Evolutionary conservation across 2,888 invertebrate species (phyloP), one percentile per base, ranked within the genome.

Genomic region (Cerastoderma edule): DNA sequence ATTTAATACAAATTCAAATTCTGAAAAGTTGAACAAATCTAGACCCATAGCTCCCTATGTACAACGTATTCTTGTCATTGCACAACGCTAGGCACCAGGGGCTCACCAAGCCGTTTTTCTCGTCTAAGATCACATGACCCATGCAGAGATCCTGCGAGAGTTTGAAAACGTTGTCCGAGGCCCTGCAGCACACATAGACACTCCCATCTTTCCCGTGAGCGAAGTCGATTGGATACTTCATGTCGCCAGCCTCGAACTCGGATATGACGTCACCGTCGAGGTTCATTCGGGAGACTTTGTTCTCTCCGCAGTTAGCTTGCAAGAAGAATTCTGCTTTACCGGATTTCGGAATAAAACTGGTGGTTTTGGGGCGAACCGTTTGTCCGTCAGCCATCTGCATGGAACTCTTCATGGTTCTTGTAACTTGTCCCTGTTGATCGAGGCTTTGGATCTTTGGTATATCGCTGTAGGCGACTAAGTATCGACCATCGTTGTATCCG

Each of bases 101-200:
- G 27, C 39, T 60, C 2, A 60, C 39, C 5, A 60, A 27, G 22
- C 60, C 60, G n/a, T 60, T 4, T 8, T 24, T 10, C 19, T 60
- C 60, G n/a, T 60, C 27, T 10, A 60, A 22, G 16, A 60, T 60
- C 60, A 33, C 60, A 19, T 60, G 60, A 60, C 60, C 60, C 1
- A 60, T n/a, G 22, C 39, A 60, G 8, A 60, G 39, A 39, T 60
- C 60, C 19, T 33, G 35, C 16, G 60, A 60, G 2, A 60, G 39
- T 39, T 57, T 10, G 33, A 60, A 60, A n/a, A 60, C 39, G 13
- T 60, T 60, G 24, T 60, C 39, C n/a, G 60, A 39, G 22, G 22
- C 60, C 24, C 60, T n/a, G 24, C 60, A 60, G 30, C 60, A 60
- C 3, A 60, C 60, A 24, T 60, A 60, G 24, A 60, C 24, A 30